A percentile compares a stretch with the other conserved stretches of the same genome.
Conservation (phyloP, 2,113 vertebrate genomes). For the Pedetes capensis region DNA sequence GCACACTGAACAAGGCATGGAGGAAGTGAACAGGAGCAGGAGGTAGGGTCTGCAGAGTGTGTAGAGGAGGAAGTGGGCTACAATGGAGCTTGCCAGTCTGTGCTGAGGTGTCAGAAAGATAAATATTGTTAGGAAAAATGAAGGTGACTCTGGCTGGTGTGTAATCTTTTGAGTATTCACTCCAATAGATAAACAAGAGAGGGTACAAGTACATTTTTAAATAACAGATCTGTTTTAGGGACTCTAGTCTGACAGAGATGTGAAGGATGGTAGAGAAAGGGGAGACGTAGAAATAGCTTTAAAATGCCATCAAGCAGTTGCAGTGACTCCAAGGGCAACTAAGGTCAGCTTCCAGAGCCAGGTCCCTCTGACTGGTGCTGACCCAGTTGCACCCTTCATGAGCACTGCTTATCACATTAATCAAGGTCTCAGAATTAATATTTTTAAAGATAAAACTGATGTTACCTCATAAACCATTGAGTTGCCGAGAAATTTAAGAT, state of each 20-base stretch:
- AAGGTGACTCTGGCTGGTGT: not conserved
- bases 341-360: not conserved
- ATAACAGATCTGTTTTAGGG: too few relatives aligned
- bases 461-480: not conserved
- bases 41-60: accelerated
- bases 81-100: not conserved
- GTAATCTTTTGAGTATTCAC: not conserved
- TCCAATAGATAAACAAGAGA: not conserved
- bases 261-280: not conserved
- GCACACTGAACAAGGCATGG: accelerated
- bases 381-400: not conserved
- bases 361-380: too few relatives aligned
- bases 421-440: not conserved
- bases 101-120: not conserved
- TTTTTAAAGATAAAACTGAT: not conserved
- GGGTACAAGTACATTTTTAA: not conserved
- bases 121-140: not conserved
- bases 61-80: accelerated
- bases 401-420: accelerated
- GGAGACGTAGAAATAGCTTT: not conserved
- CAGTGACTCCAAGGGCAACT: not conserved
- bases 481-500: not conserved
- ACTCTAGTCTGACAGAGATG: not conserved
- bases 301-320: not conserved
- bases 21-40: not conserved